A percentile compares a stretch with the other conserved stretches of the same genome.
These are phyloP conservation scores for Sebastes vulpes DNA, from an alignment of 2,797 vertebrate species.

Conservation along the genomic window DNA sequence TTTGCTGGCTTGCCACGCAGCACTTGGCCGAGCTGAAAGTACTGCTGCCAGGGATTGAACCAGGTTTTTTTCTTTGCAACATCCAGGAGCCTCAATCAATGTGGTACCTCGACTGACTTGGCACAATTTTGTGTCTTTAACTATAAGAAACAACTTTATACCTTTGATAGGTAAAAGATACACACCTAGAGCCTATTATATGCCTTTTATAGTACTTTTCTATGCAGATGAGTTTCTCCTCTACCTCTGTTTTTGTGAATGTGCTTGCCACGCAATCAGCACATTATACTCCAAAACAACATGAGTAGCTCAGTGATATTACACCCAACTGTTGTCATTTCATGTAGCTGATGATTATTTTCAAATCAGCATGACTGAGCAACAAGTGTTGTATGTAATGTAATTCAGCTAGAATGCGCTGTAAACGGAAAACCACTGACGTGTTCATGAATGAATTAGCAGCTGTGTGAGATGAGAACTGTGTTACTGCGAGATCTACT, in stretches of 20 bases:
- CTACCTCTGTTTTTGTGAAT: background rate
- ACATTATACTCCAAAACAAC: background rate
- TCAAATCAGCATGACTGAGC: background rate
- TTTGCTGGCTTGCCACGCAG: slow-evolving; percentile 19
- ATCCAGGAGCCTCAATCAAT: slow-evolving; percentile 5
- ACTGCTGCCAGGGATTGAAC: slow-evolving; percentile 24
- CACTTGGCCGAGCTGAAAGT: slow-evolving; percentile 22
- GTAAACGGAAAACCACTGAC: slow-evolving; percentile 9
- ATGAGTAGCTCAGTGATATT: background rate
- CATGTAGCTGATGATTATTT: background rate
- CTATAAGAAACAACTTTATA: background rate
- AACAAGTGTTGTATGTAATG: background rate
- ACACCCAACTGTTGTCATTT: background rate
- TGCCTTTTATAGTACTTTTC: background rate
- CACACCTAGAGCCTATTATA: background rate
- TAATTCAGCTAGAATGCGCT: background rate
- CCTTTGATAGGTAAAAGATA: background rate
- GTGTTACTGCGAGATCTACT: slow-evolving; percentile 14
- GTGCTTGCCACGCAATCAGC: background rate
- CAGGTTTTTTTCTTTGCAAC: background rate
- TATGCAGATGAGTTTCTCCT: background rate
- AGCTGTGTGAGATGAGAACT: slow-evolving; percentile 27
- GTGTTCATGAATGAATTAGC: slow-evolving; percentile 36
- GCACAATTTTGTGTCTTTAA: background rate
- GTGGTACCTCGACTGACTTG: background rate